Evolutionary conservation across 1,140 invertebrate genomes (phyloP), one percentile per base, ranked within the genome.

Genomic region (Meloidogyne floridensis): DNA sequence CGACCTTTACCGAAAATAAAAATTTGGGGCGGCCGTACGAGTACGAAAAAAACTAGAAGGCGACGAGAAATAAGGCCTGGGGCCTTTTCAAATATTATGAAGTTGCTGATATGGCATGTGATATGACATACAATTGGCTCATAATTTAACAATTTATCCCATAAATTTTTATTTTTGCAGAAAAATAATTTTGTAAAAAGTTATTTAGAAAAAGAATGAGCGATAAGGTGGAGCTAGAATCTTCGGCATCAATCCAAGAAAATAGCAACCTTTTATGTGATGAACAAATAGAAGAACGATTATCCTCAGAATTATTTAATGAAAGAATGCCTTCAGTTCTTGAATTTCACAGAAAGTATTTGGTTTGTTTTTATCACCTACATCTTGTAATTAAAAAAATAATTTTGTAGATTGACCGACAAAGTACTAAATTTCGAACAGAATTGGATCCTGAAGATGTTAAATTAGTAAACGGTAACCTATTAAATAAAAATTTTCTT

Each of bases 401-500:
- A 80, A 80, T 10, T 47, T 47, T 47, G 13, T 72, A 75, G 53
- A 78, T 69, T 53, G 79, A 75, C 42, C 18, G 72, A 53, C 72
- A 72, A 43, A 20, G 11, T 78, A 15, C 75, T 70, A 83, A 84
- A 47, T 85, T 85, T 74, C 70, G 74, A 42, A 85, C 84, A 54
- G 84, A 85, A 80, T 69, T 85, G 53, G 84, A 85, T 42, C 81
- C 84, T 9, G 84, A 85, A 56, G 84, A 85, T 42, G 84, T 85
- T 71, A 84, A 85, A 54, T 75, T 85, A 18, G 84, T 85, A 18
- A 85, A 85, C 70, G 84, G 84, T 85, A 71, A 42, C 0, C 7
- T 47, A 47, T 47, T 47, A 47, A 47, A 47, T 6, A 47, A 32
- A 32, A 32, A 32, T 32, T 32, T 32, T 32, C 32, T 32, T 32